Conservation (phyloP, 2,113 vertebrate species). For the Galbula dea region DNA sequence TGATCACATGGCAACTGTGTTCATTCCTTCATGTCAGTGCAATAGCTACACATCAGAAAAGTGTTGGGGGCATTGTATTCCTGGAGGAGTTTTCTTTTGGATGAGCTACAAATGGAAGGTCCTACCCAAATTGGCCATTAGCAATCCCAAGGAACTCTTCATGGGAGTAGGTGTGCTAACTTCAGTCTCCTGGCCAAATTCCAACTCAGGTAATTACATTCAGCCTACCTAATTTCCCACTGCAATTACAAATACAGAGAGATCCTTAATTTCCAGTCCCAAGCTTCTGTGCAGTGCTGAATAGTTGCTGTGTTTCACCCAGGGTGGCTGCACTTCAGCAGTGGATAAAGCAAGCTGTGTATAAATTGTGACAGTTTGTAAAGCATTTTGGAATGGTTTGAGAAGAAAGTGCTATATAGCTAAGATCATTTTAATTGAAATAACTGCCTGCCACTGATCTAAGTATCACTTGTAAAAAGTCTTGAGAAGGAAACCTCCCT, state of each 20-base stretch:
- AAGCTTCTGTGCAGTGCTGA: neutral
- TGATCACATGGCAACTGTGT: neutral
- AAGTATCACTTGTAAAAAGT: neutral
- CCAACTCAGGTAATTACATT: conserved; percentile 62
- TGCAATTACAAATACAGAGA: conserved; percentile 61
- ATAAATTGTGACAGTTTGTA: conserved; percentile 1
- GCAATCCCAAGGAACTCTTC: conserved; percentile 26
- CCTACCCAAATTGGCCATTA: conserved; percentile 36
- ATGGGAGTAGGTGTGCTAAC: conserved; percentile 30
- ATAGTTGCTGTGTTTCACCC: conserved; percentile 1
- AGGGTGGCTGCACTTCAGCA: conserved; percentile 7
- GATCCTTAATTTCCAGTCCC: conserved; percentile 49
- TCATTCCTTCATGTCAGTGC: neutral
- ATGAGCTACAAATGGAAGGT: conserved; percentile 16
- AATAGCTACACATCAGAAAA: neutral
- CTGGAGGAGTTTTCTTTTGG: conserved; percentile 3
- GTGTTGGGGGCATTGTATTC: neutral
- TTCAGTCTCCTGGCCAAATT: conserved; percentile 54
- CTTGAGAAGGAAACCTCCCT: neutral
- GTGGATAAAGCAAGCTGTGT: neutral
- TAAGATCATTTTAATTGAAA: neutral
- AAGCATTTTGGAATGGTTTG: neutral
- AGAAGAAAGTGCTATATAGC: neutral
- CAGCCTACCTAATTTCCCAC: conserved; percentile 60
- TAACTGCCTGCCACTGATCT: neutral